Evolutionary conservation across 64 coral and sea anemone genomes (phyloP), one percentile per base, ranked within the genome.

Genomic region (Stichodactyla mertensii): DNA sequence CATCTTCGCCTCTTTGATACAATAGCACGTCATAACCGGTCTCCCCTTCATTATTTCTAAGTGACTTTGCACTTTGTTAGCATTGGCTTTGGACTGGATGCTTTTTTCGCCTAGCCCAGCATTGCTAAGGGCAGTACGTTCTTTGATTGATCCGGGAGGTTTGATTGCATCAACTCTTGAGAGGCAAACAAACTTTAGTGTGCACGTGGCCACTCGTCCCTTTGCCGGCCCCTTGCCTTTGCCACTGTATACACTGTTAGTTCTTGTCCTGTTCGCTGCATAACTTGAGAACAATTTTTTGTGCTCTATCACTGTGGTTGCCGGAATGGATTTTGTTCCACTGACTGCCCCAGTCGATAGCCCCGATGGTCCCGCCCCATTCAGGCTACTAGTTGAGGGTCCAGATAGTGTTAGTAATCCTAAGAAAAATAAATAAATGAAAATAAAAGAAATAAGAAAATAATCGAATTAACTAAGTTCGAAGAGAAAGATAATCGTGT

Each of bases 111-210:
- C 86, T 31, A 87, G 86, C 69, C 86, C 86, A 19, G 86, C 86
- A 87, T 87, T 87, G 27, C 62, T 52, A 69, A 87, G 86, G 12
- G 86, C 70, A 54, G 86, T 54, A 22, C 86, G 60, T 52, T 87
- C 67, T 77, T 56, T 87, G 24, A 87, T 66, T 19, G 64, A 52
- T 54, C 58, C 24, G 23, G 86, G 67, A 52, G 86, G 67, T 56
- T 77, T 87, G 19, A 16, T 54, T 53, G 86, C 31, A 52, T 77
- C 51, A 23, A 4, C 9, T 27, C 19, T 87, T 52, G 64, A 62
- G 14, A 87, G 67, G 67, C 86, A 87, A 18, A 87, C 86, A 87
- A 87, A 87, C 52, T 77, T 87, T 55, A 77, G 67, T 77, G 86
- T 77, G 53, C 86, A 87, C 24, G 86, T 87, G 13, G 57, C 16